Evolutionary conservation across 2,113 vertebrate species (phyloP), one percentile per base, ranked within the genome.

Genomic region (Semicossyphus pulcher): DNA sequence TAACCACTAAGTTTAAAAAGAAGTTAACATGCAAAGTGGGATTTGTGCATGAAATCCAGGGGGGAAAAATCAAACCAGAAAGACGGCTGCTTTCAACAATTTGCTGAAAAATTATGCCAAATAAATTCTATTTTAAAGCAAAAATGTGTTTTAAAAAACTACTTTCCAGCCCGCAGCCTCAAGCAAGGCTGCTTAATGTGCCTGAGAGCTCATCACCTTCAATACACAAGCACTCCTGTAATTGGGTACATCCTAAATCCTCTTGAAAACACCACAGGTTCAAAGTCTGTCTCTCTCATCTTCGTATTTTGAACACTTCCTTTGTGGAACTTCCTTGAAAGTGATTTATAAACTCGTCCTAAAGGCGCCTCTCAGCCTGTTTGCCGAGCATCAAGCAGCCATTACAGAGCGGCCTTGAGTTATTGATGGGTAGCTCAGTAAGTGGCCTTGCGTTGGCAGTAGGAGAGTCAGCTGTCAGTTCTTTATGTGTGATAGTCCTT

Each of bases 391-490:
- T 76, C 57, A 64, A 63, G 67, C 78, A 59, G 69, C 54, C 59
- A 69, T 86, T 82, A 71, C 57, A 53, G 56, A 66, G 41, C 54
- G 68, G 85, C 87, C 85, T 85, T 86, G 81, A 84, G 81, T 86
- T 83, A 81, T 72, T 86, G 81, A 86, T 65, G 73, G 54, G 16
- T 21, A 14, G 54, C 68, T 76, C 71, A 63, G 65, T 81, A 54
- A 70, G 39, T 65, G 78, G 64, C 81, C 80, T 82, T 86, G 82
- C 5, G 14, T 41, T 14, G 52, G 56, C 63, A 66, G 66, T 32
- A n/a, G 63, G 77, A 63, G 14, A 75, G 51, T 59, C 65, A 76
- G 34, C 63, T 73, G 71, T 77, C 69, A 61, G 75, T 61, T 20
- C 25, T 68, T 64, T 28, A 72, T 64, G 32, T 45, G 32, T 59